Evolutionary conservation across 2,113 vertebrate species (phyloP).

Genomic region (Raja brachyura): DNA sequence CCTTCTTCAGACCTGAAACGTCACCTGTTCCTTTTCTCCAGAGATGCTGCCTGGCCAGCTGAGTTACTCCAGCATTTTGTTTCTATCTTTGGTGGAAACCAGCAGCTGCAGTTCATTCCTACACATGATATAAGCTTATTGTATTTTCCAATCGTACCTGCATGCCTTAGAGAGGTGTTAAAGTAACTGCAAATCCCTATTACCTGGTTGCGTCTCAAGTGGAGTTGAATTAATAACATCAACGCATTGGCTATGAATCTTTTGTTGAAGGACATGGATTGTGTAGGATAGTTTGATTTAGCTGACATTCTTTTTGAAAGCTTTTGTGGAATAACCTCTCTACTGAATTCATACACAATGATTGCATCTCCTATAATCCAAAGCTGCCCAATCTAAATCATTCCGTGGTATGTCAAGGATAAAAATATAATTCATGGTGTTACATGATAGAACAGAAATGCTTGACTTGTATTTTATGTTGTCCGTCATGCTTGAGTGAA

Average conservation of each 20-base stretch:
- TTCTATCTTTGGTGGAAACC: too few species aligned
- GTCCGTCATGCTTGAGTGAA: background rate
- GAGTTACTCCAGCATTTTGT: too few species aligned
- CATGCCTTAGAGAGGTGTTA: background rate
- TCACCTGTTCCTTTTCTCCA: too few species aligned
- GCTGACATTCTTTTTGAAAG: background rate
- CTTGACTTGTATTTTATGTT: background rate
- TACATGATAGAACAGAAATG: background rate
- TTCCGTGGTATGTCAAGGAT: background rate
- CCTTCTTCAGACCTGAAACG: too few species aligned
- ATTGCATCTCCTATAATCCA: background rate
- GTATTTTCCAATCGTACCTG: background rate
- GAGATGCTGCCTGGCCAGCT: too few species aligned
- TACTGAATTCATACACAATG: background rate
- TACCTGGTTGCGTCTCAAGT: background rate
- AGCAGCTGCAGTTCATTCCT: too few species aligned
- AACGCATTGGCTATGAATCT: background rate
- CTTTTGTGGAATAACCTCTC: background rate
- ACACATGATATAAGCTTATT: background rate
- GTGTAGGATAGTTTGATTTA: background rate
- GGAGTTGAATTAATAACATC: background rate
- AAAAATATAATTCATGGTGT: background rate
- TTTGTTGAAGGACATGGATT: background rate
- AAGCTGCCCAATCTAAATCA: background rate
- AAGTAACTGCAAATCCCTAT: background rate